These are phyloP conservation scores for Drosophila subsilvestris DNA, from an alignment of 2,888 invertebrate species.

Conservation along the genomic window DNA sequence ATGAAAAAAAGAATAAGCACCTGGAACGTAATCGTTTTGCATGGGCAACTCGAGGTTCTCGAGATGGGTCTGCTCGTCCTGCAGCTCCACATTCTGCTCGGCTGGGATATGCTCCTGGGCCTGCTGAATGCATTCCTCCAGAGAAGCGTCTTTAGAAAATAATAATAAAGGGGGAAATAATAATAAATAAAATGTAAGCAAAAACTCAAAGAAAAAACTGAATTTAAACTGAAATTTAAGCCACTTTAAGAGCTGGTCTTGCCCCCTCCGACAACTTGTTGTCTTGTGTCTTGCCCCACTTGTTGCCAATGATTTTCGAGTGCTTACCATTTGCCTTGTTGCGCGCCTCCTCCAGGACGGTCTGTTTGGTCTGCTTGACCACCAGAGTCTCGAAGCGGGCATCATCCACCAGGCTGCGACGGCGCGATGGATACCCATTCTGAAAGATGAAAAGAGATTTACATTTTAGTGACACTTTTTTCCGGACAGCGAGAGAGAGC, in stretches of 20 bases:
- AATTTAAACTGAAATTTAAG: background rate
- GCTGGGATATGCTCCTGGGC: conserved; percentile 84
- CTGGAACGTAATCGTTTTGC: conserved; percentile 69
- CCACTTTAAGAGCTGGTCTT: background rate
- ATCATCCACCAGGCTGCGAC: conserved; percentile 98
- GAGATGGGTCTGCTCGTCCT: conserved; percentile 80
- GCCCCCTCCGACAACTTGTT: background rate
- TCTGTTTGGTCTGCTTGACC: conserved; percentile 97
- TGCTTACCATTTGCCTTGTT: conserved; percentile 93
- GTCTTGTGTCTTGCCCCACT: conserved; percentile 85
- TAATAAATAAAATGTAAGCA: conserved; percentile 5
- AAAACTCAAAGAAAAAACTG: background rate
- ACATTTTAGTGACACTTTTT: conserved; percentile 23
- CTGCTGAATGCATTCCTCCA: conserved; percentile 88
- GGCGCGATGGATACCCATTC: conserved; percentile 98
- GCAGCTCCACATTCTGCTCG: conserved; percentile 83
- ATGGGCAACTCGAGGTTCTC: conserved; percentile 56
- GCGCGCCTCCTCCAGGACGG: conserved; percentile 95
- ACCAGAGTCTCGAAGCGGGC: conserved; percentile 98
- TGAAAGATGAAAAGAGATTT: conserved; percentile 85
- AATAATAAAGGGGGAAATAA: conserved; percentile 35
- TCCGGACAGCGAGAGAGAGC: no score
- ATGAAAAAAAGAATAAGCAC: conserved; percentile 54
- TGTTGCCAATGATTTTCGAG: background rate
- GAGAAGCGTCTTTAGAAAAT: conserved; percentile 86